phyloP scores from a whole-genome alignment of 1,140 invertebrate species.

The Bactericera cockerelli region DNA sequence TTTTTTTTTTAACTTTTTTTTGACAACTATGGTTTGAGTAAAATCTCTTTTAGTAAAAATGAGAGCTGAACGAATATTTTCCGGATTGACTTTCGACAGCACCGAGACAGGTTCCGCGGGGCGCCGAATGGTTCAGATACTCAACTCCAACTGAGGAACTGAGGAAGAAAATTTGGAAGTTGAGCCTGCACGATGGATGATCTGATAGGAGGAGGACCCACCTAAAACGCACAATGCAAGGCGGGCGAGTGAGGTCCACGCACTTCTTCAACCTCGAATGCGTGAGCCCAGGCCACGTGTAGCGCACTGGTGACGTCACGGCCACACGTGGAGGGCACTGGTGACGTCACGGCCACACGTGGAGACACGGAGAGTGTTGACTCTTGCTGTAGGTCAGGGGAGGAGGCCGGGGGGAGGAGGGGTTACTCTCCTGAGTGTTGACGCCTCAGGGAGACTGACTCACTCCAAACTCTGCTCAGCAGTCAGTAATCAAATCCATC shows the following conservation, averaged over 20 bases:
- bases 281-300: slow-evolving; percentile 1
- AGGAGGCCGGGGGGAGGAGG: no score
- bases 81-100: not conserved
- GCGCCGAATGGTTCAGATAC: not conserved
- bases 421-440: no score
- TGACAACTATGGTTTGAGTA: no score
- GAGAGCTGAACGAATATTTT: not conserved
- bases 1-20: no score
- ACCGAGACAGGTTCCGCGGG: not conserved
- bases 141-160: not conserved
- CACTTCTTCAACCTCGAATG: slow-evolving; percentile 1
- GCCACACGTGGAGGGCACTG: not conserved
- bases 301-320: not conserved
- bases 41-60: no score
- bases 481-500: no score
- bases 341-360: not conserved
- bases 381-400: not conserved
- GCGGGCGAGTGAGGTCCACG: not conserved
- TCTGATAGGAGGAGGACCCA: not conserved
- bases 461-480: no score
- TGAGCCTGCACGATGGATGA: no score
- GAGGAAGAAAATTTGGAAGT: not conserved
- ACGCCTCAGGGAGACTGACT: no score
- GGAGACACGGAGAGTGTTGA: not conserved
- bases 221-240: slow-evolving; percentile 9